Percentiles rank a stretch among this genome's conserved stretches.
Conservation (phyloP, 2,888 invertebrate genomes). For the Yponomeuta malinellus region DNA sequence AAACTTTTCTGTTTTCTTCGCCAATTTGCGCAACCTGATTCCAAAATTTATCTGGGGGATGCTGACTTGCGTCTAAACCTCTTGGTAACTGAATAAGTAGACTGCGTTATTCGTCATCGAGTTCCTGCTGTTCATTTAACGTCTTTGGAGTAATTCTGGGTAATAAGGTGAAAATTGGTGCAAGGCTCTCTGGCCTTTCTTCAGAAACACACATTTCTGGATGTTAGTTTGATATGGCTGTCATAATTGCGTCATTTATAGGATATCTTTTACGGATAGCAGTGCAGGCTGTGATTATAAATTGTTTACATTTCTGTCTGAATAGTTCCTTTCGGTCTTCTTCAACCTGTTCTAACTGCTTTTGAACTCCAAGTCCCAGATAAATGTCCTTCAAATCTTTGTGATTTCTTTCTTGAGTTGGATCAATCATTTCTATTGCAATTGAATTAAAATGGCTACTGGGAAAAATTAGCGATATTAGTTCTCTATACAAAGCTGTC, state of each 20-base stretch:
- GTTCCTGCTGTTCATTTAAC: too few relatives aligned
- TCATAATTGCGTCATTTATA: not conserved
- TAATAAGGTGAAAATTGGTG: too few relatives aligned
- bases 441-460: not conserved
- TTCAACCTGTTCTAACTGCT: not conserved
- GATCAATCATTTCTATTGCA: not conserved
- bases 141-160: too few relatives aligned
- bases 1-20: too few relatives aligned
- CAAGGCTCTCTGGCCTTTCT: too few relatives aligned
- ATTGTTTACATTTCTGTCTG: not conserved
- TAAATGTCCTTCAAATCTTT: not conserved
- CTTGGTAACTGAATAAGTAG: too few relatives aligned
- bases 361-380: not conserved
- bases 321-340: not conserved
- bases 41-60: too few relatives aligned
- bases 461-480: not conserved
- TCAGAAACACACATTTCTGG: too few relatives aligned
- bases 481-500: conserved; percentile 5
- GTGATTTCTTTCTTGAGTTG: not conserved
- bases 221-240: too few relatives aligned
- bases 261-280: not conserved
- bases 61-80: too few relatives aligned
- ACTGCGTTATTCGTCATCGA: too few relatives aligned
- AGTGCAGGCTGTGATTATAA: not conserved
- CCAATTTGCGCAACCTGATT: too few relatives aligned